Conservation (phyloP, 2,888 invertebrate genomes). For the Pollenia amentaria region DNA sequence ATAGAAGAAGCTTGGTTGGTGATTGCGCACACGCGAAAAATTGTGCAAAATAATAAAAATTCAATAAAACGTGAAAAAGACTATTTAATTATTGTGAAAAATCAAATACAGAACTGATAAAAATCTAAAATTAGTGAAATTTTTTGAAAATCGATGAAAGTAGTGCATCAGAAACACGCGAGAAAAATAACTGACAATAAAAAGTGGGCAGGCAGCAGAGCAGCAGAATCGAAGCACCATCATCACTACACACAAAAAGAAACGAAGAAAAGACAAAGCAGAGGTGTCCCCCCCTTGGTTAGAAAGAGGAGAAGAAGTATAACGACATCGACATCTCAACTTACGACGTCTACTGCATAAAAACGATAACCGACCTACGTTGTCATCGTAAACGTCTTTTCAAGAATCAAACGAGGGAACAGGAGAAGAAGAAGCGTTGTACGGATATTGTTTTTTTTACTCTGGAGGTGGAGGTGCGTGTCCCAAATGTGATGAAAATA, state of each 20-base stretch:
- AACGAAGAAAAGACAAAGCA: conserved; percentile 51
- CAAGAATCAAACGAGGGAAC: conserved; percentile 55
- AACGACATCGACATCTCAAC: conserved; percentile 67
- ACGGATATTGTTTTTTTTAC: conserved; percentile 47
- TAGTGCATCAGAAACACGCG: conserved; percentile 52
- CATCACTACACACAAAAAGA: conserved; percentile 52
- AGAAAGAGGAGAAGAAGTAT: conserved; percentile 67
- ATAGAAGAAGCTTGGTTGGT: conserved; percentile 74
- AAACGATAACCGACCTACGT: conserved; percentile 69
- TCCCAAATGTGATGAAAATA: conserved; percentile 17
- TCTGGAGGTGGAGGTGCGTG: conserved; percentile 62
- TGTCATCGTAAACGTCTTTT: conserved; percentile 68
- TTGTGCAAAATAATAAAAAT: conserved; percentile 82
- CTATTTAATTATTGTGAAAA: conserved; percentile 67
- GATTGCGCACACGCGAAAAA: conserved; percentile 77
- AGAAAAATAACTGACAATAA: conserved; percentile 63
- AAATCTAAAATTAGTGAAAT: conserved; percentile 21
- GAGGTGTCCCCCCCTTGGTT: conserved; percentile 59
- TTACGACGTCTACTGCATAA: conserved; percentile 68
- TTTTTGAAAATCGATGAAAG: conserved; percentile 8
- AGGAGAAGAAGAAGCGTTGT: conserved; percentile 44
- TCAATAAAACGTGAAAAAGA: conserved; percentile 78
- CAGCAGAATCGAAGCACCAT: conserved; percentile 56
- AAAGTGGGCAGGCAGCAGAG: conserved; percentile 70
- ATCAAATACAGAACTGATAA: conserved; percentile 16